Evolutionary conservation across 2,888 invertebrate genomes (phyloP), one percentile per base, ranked within the genome.

Genomic region (Galerucella pusilla): DNA sequence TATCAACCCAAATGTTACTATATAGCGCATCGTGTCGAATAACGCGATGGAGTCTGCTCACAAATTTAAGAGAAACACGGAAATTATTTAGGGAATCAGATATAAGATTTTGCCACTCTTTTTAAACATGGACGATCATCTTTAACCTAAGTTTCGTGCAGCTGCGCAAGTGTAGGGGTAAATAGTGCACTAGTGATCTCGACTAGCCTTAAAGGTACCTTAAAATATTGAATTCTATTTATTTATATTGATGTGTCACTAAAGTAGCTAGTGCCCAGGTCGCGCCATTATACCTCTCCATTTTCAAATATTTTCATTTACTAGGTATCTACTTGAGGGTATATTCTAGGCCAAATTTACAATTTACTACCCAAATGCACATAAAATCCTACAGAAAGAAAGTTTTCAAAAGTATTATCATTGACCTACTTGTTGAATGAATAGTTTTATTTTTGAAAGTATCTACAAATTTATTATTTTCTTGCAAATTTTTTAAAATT

Each of bases 191-290:
- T 88, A 87, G 87, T 87, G 88, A 87, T 87, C 87, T 87, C 86
- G 86, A 86, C 85, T 88, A 88, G 87, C 87, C 87, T 87, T 87
- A 87, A 87, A 78, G 86, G 86, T 87, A 86, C 86, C 86, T 86
- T 86, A 84, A 85, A 85, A 85, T 84, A 85, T 84, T 85, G 79
- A 85, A 85, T 85, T 85, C 80, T 84, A 84, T 84, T 85, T 85
- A 84, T 84, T 84, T 84, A 84, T 83, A 84, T 83, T 82, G 83
- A 85, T 84, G 82, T 84, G 81, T 83, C 81, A 84, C 81, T 82
- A 81, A 81, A 80, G 80, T 86, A 85, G 84, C 83, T 83, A 83
- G 84, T 83, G 80, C 77, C 75, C 85, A 83, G 86, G 85, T 87
- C 85, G 85, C 86, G 86, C 85, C 86, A 86, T 86, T 86, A 77